These are phyloP conservation scores for Melanaphis sacchari DNA, from an alignment of 1,140 invertebrate genomes.

Conservation along the genomic window DNA sequence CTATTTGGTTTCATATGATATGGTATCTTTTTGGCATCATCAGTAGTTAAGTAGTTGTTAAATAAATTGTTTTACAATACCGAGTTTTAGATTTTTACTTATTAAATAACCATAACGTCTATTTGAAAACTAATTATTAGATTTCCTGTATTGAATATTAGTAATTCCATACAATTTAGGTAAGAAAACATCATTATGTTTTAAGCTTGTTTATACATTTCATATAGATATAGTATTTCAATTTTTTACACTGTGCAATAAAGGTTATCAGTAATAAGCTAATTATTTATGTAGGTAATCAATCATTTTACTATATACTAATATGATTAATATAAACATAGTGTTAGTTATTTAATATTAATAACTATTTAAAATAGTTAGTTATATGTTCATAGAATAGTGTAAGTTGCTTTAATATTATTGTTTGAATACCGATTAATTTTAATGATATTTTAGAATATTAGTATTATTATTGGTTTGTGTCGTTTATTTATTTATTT, in stretches of 20 bases:
- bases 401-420: not conserved
- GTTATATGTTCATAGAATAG: not conserved
- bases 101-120: not conserved
- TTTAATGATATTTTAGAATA: not conserved
- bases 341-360: not conserved
- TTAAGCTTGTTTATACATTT: not conserved
- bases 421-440: not conserved
- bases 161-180: not conserved
- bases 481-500: not conserved
- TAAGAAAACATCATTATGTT: not conserved
- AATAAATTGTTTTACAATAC: not conserved
- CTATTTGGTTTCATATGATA: not conserved
- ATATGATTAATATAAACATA: not conserved
- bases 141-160: not conserved
- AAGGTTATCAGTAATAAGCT: not conserved
- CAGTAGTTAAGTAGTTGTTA: not conserved
- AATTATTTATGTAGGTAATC: not conserved
- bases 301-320: not conserved
- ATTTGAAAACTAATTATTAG: not conserved
- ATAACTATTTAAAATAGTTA: not conserved
- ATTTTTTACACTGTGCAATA: not conserved
- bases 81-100: not conserved
- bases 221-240: not conserved
- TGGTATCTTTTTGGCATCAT: not conserved
- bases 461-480: too few species aligned